Percentiles rank a stretch among this genome's conserved stretches.
Evolutionary conservation across 2,113 vertebrate species (phyloP).

Genomic region (Castor canadensis): DNA sequence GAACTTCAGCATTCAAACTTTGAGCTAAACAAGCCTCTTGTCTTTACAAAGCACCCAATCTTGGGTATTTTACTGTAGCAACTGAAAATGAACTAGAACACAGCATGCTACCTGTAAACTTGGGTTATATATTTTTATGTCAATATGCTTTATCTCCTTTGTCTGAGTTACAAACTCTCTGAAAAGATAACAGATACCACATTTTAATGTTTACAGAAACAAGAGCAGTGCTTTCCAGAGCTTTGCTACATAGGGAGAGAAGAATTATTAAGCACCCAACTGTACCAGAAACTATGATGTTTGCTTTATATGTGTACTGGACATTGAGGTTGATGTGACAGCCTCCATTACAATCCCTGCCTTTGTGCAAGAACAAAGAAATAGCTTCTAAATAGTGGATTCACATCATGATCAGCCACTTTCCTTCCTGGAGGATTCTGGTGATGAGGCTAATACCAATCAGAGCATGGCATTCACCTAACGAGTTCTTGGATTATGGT

Average conservation of each 20-base stretch:
- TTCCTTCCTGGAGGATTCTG: background rate
- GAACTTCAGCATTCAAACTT: background rate
- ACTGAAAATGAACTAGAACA: background rate
- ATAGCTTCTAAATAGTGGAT: background rate
- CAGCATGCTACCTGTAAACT: background rate
- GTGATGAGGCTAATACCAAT: background rate
- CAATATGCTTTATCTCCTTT: background rate
- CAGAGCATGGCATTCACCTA: background rate
- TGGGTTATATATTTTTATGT: background rate
- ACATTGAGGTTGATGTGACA: background rate
- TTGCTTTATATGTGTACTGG: background rate
- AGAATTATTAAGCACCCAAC: background rate
- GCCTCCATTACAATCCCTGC: background rate
- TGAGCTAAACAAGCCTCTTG: background rate
- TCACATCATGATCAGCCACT: background rate
- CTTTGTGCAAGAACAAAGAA: background rate
- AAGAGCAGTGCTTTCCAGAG: background rate
- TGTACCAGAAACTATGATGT: background rate
- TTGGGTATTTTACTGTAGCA: background rate
- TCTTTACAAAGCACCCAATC: background rate
- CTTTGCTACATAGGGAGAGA: background rate
- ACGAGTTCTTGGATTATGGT: background rate
- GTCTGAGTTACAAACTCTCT: background rate
- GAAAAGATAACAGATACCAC: background rate
- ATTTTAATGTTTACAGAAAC: background rate